These are phyloP conservation scores for Rhipidura dahli DNA, from an alignment of 2,113 vertebrate genomes.

Conservation along the genomic window DNA sequence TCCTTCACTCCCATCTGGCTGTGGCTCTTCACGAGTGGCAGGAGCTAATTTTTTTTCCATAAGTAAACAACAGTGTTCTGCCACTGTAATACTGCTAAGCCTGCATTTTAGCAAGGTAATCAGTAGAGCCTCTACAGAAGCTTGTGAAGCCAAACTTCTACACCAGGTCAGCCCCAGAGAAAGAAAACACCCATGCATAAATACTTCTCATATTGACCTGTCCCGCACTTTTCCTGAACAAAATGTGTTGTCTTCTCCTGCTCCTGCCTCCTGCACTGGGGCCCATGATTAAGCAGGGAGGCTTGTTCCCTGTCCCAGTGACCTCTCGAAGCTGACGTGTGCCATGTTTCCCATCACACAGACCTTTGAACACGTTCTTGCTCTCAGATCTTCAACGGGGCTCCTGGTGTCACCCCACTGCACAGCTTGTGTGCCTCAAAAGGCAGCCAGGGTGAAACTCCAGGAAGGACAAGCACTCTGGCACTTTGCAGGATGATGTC, in stretches of 20 bases:
- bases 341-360: fast-evolving
- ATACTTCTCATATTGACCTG: background rate
- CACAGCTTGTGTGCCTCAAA: background rate
- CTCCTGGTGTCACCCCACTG: background rate
- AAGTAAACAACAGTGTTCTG: background rate
- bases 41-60: background rate
- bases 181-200: background rate
- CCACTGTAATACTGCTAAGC: background rate
- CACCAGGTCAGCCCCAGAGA: background rate
- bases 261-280: background rate
- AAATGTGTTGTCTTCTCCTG: background rate
- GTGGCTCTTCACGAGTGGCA: fast-evolving
- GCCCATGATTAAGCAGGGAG: background rate
- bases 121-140: background rate
- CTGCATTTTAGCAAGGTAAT: background rate
- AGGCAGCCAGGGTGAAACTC: background rate
- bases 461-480: background rate
- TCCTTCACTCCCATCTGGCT: background rate
- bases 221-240: background rate
- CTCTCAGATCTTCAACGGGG: fast-evolving
- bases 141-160: background rate
- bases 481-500: background rate
- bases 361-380: fast-evolving
- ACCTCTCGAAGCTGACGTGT: fast-evolving
- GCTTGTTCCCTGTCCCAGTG: background rate